Conservation (phyloP, 2,888 invertebrate species). For the Trissonchulus sp. region DNA sequence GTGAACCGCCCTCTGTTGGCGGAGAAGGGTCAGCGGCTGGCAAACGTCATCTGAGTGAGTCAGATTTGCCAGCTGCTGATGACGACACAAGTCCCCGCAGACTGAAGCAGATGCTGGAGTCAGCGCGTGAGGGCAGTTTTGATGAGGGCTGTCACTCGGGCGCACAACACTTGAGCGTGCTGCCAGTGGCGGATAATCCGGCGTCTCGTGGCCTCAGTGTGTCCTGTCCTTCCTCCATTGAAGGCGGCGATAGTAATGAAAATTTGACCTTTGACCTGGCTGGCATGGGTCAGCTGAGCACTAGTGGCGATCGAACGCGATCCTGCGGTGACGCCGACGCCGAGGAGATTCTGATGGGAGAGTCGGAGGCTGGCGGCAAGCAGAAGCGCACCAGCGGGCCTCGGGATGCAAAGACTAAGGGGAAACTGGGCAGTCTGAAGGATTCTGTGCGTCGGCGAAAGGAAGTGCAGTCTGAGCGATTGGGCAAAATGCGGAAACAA, state of each 20-base stretch:
- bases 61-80: not conserved
- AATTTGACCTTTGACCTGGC: not conserved
- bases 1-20: not conserved
- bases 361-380: not conserved
- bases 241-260: not conserved
- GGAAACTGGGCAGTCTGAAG: not conserved
- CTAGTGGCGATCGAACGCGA: not conserved
- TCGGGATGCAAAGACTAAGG: not conserved
- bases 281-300: not conserved
- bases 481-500: not conserved
- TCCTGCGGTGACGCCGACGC: not conserved
- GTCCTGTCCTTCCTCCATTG: constrained; percentile 7
- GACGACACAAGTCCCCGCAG: not conserved
- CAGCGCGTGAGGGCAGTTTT: too few relatives aligned
- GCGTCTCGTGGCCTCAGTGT: not conserved
- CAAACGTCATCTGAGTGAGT: not conserved
- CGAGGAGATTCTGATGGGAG: not conserved
- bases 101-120: not conserved
- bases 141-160: too few relatives aligned
- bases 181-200: not conserved
- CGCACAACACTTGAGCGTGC: not conserved
- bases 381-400: not conserved
- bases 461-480: not conserved
- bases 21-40: not conserved
- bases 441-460: not conserved